Evolutionary conservation across 2,113 vertebrate genomes (phyloP).

Genomic region (Picathartes gymnocephalus): DNA sequence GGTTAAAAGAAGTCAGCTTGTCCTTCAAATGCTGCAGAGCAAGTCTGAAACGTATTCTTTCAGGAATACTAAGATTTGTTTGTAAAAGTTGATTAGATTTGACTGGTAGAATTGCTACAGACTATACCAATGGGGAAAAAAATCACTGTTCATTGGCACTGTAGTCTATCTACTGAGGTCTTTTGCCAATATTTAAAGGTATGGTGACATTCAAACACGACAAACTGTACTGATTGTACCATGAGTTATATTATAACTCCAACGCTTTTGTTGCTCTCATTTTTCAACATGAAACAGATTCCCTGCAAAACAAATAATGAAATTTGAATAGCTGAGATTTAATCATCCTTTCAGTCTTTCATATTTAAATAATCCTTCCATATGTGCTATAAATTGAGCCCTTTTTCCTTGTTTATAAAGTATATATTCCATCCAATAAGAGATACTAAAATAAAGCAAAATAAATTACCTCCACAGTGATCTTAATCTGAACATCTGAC

Average conservation of each 20-base stretch:
- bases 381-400: background rate
- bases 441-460: background rate
- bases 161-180: background rate
- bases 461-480: background rate
- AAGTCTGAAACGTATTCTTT: constrained; percentile 7
- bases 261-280: background rate
- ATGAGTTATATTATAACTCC: background rate
- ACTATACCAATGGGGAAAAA: background rate
- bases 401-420: background rate
- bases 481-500: background rate
- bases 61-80: constrained; percentile 5
- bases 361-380: constrained; percentile 1
- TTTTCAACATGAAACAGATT: constrained; percentile 20
- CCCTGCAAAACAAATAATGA: constrained; percentile 1
- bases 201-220: background rate
- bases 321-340: constrained; percentile 22
- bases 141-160: background rate
- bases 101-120: background rate
- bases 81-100: background rate
- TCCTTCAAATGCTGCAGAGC: background rate
- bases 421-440: background rate
- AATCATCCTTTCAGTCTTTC: constrained; percentile 22
- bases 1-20: background rate
- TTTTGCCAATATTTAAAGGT: constrained; percentile 32
- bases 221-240: background rate